Evolutionary conservation across 2,797 vertebrate species (phyloP).

Genomic region (Enteromius anoplus): DNA sequence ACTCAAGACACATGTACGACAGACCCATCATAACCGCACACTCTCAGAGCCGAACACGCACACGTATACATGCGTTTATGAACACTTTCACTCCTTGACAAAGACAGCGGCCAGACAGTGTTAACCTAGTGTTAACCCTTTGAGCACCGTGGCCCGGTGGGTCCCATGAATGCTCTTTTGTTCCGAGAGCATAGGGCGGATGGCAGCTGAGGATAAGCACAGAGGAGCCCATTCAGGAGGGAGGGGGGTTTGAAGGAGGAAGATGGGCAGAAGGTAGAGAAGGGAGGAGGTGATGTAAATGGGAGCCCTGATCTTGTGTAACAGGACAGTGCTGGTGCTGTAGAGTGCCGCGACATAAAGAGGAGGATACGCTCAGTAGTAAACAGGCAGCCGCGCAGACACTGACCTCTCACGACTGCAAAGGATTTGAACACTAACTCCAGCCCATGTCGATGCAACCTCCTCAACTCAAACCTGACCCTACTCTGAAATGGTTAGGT

Average conservation of each 20-base stretch:
- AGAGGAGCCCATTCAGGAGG: conserved; percentile 22
- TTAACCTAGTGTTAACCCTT: conserved; percentile 67
- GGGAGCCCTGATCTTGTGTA: conserved; percentile 54
- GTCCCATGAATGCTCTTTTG: conserved; percentile 76
- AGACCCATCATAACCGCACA: conserved; percentile 31
- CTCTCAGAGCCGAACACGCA: conserved; percentile 16
- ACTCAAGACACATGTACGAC: conserved; percentile 23
- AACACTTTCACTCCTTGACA: conserved; percentile 61
- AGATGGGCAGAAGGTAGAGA: conserved; percentile 9
- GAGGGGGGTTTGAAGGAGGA: conserved; percentile 7
- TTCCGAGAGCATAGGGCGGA: conserved; percentile 59
- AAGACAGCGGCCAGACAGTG: conserved; percentile 67
- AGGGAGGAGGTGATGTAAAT: conserved; percentile 4
- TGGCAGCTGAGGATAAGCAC: conserved; percentile 47
- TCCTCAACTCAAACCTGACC: conserved; percentile 8
- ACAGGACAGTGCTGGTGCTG: conserved; percentile 40
- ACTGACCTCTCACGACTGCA: conserved; percentile 15
- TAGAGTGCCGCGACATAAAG: conserved; percentile 2
- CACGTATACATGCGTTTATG: conserved; percentile 37
- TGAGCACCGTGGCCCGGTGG: conserved; percentile 59
- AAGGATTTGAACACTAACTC: neutral
- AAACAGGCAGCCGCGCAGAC: neutral
- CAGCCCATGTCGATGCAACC: neutral
- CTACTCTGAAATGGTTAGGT: neutral
- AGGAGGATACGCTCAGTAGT: neutral